These are phyloP conservation scores for Solea solea DNA, from an alignment of 2,113 vertebrate genomes.

Conservation along the genomic window DNA sequence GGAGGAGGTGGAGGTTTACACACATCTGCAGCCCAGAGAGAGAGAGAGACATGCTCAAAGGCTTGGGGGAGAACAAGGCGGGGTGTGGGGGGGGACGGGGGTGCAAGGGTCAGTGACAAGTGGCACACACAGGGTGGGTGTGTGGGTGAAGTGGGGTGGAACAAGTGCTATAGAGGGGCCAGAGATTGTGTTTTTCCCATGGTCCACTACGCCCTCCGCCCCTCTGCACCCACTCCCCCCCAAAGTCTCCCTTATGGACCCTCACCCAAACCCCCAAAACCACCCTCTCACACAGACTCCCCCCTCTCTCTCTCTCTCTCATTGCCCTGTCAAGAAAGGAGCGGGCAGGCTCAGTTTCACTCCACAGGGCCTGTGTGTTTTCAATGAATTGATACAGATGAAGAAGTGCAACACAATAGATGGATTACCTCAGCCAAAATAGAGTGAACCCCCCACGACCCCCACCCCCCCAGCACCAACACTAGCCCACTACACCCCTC, in stretches of 20 bases:
- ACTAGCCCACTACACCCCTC: not conserved
- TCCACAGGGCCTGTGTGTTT: constrained; percentile 81
- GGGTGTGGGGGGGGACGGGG: constrained; percentile 8
- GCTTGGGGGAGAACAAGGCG: constrained; percentile 64
- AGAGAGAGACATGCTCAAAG: constrained; percentile 65
- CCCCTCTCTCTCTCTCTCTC: constrained; percentile 31
- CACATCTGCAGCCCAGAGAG: constrained; percentile 66
- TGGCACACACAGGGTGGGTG: constrained; percentile 73
- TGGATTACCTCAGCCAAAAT: constrained; percentile 83
- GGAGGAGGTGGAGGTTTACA: constrained; percentile 13
- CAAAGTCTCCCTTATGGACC: constrained; percentile 23
- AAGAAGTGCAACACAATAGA: constrained; percentile 84
- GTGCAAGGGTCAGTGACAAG: constrained; percentile 84
- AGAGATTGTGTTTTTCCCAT: constrained; percentile 84
- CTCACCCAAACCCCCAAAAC: constrained; percentile 32
- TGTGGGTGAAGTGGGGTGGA: constrained; percentile 82
- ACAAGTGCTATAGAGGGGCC: constrained; percentile 78
- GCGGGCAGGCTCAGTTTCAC: constrained; percentile 84
- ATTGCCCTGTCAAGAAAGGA: constrained; percentile 77
- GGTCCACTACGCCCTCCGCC: constrained; percentile 73
- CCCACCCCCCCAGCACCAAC: not conserved
- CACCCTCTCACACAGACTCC: not conserved
- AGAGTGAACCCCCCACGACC: constrained; percentile 35
- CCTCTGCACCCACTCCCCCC: not conserved
- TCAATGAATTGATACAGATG: constrained; percentile 87